Percentiles rank a stretch among this genome's conserved stretches.
phyloP scores from a whole-genome alignment of 2,888 invertebrate genomes.

The Graphium colonna region DNA sequence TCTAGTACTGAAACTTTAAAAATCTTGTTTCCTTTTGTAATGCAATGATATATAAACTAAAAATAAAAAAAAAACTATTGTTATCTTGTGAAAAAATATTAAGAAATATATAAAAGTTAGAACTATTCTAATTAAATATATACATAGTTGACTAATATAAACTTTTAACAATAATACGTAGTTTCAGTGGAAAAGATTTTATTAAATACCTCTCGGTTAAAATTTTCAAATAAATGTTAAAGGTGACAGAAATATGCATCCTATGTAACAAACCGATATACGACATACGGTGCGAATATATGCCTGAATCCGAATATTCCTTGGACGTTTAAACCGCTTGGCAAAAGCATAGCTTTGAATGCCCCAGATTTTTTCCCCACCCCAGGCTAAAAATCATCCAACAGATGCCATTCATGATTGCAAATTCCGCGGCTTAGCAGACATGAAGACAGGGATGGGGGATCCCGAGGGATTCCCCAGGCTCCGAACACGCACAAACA shows the following conservation, averaged over 20 bases:
- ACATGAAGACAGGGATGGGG: too few relatives aligned
- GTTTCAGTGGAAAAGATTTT: too few relatives aligned
- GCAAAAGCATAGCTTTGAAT: not conserved
- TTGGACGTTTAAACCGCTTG: conserved; percentile 1
- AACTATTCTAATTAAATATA: too few relatives aligned
- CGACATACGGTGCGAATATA: not conserved
- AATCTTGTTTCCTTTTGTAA: not conserved
- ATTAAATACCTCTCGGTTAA: too few relatives aligned
- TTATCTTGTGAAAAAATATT: not conserved
- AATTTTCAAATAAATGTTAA: too few relatives aligned
- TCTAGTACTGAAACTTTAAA: not conserved
- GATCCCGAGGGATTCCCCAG: not conserved
- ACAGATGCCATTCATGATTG: conserved; percentile 8
- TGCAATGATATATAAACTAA: not conserved
- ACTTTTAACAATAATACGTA: not conserved
- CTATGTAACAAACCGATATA: not conserved
- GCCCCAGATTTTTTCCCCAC: not conserved
- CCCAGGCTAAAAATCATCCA: conserved; percentile 2
- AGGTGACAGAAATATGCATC: not conserved
- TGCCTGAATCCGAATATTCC: not conserved
- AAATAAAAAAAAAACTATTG: not conserved
- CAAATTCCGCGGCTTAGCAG: conserved; percentile 12
- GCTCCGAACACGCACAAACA: not conserved
- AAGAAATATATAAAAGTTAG: too few relatives aligned
- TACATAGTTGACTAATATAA: too few relatives aligned